Base-by-base conservation (phyloP, 2,113 vertebrate species). In the Arenaria interpres region DNA sequence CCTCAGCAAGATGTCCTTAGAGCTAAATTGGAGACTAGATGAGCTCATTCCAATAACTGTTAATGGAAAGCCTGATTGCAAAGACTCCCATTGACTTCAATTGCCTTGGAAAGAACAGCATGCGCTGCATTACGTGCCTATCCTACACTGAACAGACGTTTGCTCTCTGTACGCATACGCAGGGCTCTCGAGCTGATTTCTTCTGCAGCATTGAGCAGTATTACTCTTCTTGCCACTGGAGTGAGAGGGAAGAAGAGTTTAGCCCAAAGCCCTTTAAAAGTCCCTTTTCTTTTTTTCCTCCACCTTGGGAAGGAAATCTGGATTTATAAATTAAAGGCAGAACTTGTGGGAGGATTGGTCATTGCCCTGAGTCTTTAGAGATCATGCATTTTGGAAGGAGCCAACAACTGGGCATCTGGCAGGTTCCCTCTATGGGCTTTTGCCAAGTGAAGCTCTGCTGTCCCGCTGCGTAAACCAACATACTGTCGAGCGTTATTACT, bases 11-110 rank as follows among this genome's bases (percentile, higher is more conserved):
- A 85, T 75, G 80, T 96, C 91, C 81, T 84, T 74, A 92, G 90
- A 94, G 86, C 85, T 93, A 93, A 96, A 96, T 59, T 92, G 68
- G 92, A 90, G 91, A 18, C 4, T 39, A 45, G 93, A 91, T 96
- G 95, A 95, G 94, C 90, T 96, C 87, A 95, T 96, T 95, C 92
- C 90, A 88, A 68, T 73, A 94, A 85, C 48, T 72, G 79, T 85
- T 92, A 85, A 89, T 85, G 88, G 92, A 86, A 89, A 95, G 69
- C 57, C 85, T 93, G 84, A 92, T 90, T 89, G 90, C 89, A 93
- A 75, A 90, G 90, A 13, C 60, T 84, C 91, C 89, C 0, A 6
- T 94, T 85, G 95, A 83, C 87, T 95, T 67, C 59, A 88, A 16
- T 76, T 68, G 85, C 81, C 73, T 82, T 73, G 89, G 72, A 69